Base-by-base conservation (phyloP, 2,888 invertebrate genomes). In the Hydrotaea cyrtoneurina region DNA sequence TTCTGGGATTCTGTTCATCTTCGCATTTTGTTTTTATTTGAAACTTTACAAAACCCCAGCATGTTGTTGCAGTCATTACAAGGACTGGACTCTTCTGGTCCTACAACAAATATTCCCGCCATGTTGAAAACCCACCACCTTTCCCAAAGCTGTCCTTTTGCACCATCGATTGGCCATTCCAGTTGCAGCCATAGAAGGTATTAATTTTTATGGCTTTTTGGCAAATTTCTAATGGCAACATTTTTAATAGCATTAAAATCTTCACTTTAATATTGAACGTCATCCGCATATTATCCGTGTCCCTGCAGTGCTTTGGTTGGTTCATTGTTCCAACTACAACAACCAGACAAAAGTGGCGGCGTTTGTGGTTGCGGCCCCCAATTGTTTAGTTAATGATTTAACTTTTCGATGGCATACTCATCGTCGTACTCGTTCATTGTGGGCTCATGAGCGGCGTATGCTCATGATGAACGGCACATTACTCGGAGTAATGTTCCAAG, bases 311-410 rank as follows among this genome's bases (percentile, higher is more conserved):
- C 39, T 43, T 21, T 10, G 21, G 15, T 69, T 69, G 15, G 23
- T 69, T 39, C 66, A 5, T 17, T 66, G 43, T 69, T 46, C 23
- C 13, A n/a, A n/a, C n/a, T n/a, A 66, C 31, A 7, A 2, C 31
- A 31, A 64, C 31, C 57, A 31, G n/a, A n/a, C 21, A 57, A 26
- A 15, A 17, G 66, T 66, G 76, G 79, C 76, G 79, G 76, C 82
- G 82, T 81, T 77, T 76, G 71, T 73, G 84, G 85, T 86, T 86
- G 82, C 81, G 81, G 82, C 87, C 82, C 84, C 85, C 85, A 86
- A 87, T 86, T 87, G 86, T 79, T 82, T 78, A 83, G 72, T 79
- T 77, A 74, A 85, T 50, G 59, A 57, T 74, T 57, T 50, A 80
- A 78, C 43, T 64, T 74, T n/a, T 15, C 62, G 80, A 59, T 26